Percentiles rank a stretch among this genome's conserved stretches.
phyloP scores from a whole-genome alignment of 1,140 invertebrate genomes.

The Hyposmocoma kahamanoa region DNA sequence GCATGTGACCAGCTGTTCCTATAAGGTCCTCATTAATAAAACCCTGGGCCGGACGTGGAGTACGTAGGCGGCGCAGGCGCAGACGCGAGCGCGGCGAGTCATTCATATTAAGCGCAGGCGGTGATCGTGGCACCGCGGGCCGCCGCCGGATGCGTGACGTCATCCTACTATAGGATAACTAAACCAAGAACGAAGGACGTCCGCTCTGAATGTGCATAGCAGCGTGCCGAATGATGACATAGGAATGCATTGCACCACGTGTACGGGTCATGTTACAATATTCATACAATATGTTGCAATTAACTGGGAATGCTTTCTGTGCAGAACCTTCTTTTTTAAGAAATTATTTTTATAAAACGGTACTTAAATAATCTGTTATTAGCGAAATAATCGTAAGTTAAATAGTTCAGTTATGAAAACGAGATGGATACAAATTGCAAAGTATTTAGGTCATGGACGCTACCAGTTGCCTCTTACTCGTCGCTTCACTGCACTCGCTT shows the following conservation, averaged over 20 bases:
- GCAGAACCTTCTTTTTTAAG: too few relatives aligned
- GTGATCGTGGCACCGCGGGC: background rate
- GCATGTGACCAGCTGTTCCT: background rate
- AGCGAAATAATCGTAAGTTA: conserved; percentile 20
- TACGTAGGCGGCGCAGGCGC: too few relatives aligned
- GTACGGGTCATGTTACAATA: background rate
- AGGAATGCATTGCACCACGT: conserved; percentile 13
- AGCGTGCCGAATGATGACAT: conserved; percentile 36
- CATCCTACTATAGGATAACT: conserved; percentile 45
- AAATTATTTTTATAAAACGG: too few relatives aligned
- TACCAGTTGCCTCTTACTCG: conserved; percentile 43
- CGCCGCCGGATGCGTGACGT: conserved; percentile 50
- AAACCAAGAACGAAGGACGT: conserved; percentile 48
- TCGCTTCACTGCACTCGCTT: conserved; percentile 48
- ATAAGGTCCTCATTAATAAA: conserved; percentile 1
- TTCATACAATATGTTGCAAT: too few relatives aligned
- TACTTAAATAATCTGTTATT: background rate
- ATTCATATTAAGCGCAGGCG: conserved; percentile 1
- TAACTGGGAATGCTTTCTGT: too few relatives aligned
- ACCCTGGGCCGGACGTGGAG: background rate
- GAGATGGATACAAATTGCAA: conserved; percentile 38
- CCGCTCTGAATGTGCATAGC: conserved; percentile 41
- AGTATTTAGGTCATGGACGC: conserved; percentile 55
- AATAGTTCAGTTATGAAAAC: conserved; percentile 34
- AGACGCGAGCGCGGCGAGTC: conserved; percentile 1